Base-by-base conservation (phyloP, 2,888 invertebrate species). In the Erynnis tages region DNA sequence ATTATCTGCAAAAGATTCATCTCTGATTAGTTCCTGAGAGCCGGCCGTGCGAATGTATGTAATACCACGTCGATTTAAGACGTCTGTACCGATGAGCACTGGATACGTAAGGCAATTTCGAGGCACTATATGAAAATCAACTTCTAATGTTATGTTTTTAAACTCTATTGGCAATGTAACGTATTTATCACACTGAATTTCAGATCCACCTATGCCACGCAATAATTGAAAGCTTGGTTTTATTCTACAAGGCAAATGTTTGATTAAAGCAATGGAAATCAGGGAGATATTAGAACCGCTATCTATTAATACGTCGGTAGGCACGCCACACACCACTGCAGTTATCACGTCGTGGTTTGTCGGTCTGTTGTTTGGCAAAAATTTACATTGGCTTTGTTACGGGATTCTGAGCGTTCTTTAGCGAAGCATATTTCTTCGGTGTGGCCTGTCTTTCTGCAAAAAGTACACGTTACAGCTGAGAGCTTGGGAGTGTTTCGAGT, bases 381-480 rank as follows among this genome's bases (percentile, higher is more conserved):
- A 13, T 45, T 45, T 2, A 45, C 34, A 3, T 23, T 34, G 0
- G 10, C 16, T 1, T 10, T 27, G 17, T 34, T 45, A 10, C 34
- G 21, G 11, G 11, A 4, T 6, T 34, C 23, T 0, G 32, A 32
- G 2, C 16, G 2, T 3, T 1, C 2, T 10, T 45, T 45, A 1
- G 25, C 13, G 10, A 45, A 45, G 23, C 45, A 45, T 1, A 7
- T 8, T 3, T 6, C n/a, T 6, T 34, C 45, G 4, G n/a, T 14
- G 7, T 45, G 45, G 4, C 45, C 45, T 2, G 8, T 4, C 14
- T 45, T 45, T 34, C 34, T 45, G 2, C 45, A 45, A 10, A 34
- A 45, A 1, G 45, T 2, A 8, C 45, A 45, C 1, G 19, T 19
- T 10, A 2, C 11, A 1, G 21, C 5, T 10, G 13, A n/a, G 2